Evolutionary conservation across 1,140 invertebrate genomes (phyloP).

Genomic region (Leptinotarsa defecta): DNA sequence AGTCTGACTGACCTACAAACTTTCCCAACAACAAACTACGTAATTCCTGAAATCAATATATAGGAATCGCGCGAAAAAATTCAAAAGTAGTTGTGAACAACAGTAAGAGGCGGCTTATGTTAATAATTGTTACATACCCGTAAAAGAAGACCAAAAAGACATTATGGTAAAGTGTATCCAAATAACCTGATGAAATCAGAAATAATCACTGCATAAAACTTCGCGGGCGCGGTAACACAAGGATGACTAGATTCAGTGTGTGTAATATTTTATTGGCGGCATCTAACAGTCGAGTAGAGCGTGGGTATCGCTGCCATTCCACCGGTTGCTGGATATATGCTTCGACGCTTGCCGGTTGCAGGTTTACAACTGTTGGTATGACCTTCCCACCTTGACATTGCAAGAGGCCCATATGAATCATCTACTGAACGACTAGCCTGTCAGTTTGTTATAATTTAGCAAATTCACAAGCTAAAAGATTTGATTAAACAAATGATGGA

Average conservation of each 20-base stretch:
- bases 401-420: neutral
- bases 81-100: neutral
- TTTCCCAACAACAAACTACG: constrained; percentile 7
- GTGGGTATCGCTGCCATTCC: constrained; percentile 4
- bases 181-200: neutral
- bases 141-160: constrained; percentile 37
- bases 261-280: constrained; percentile 14
- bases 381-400: constrained; percentile 21
- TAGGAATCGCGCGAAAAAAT: constrained; percentile 2
- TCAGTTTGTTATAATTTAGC: too few relatives aligned
- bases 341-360: neutral
- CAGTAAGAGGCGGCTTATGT: too few relatives aligned
- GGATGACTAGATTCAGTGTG: constrained; percentile 15
- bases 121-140: constrained; percentile 25
- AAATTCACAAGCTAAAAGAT: too few relatives aligned
- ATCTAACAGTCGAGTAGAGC: neutral
- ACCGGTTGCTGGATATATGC: constrained; percentile 6
- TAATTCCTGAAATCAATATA: constrained; percentile 14
- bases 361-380: neutral
- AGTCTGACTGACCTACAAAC: constrained; percentile 15
- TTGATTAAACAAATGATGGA: too few relatives aligned
- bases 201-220: neutral
- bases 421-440: neutral
- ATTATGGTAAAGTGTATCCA: constrained; percentile 16
- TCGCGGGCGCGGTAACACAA: constrained; percentile 8